These are phyloP conservation scores for Holacanthus passer DNA, from an alignment of 2,113 vertebrate genomes.

Conservation along the genomic window DNA sequence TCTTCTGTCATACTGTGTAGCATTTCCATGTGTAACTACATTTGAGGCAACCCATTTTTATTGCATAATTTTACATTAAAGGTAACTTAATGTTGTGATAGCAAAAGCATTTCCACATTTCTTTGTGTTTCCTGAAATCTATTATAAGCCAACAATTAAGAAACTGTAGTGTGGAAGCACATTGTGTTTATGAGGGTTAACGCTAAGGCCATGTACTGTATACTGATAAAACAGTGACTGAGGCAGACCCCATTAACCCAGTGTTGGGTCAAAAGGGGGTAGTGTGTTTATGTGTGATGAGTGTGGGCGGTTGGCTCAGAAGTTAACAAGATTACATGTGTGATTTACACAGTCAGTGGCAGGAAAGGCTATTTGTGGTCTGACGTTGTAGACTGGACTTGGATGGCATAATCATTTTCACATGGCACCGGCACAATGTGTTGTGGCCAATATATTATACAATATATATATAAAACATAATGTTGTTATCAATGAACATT, in stretches of 20 bases:
- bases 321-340: conserved; percentile 39
- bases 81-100: conserved; percentile 33
- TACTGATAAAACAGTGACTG: neutral
- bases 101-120: neutral
- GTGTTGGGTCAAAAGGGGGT: neutral
- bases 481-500: neutral
- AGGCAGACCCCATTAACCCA: neutral
- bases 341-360: neutral
- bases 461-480: no score
- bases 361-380: conserved; percentile 9
- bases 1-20: conserved; percentile 25
- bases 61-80: conserved; percentile 72
- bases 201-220: neutral
- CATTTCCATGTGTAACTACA: conserved; percentile 24
- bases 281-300: conserved; percentile 13
- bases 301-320: conserved; percentile 12
- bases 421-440: neutral
- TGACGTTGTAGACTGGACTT: neutral
- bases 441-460: neutral
- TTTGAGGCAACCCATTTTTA: conserved; percentile 45
- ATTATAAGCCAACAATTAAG: neutral
- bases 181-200: neutral
- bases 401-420: neutral
- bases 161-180: neutral
- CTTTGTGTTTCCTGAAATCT: conserved; percentile 12